phyloP scores from a whole-genome alignment of 2,888 invertebrate species.

The Stenolophus ochropezus region DNA sequence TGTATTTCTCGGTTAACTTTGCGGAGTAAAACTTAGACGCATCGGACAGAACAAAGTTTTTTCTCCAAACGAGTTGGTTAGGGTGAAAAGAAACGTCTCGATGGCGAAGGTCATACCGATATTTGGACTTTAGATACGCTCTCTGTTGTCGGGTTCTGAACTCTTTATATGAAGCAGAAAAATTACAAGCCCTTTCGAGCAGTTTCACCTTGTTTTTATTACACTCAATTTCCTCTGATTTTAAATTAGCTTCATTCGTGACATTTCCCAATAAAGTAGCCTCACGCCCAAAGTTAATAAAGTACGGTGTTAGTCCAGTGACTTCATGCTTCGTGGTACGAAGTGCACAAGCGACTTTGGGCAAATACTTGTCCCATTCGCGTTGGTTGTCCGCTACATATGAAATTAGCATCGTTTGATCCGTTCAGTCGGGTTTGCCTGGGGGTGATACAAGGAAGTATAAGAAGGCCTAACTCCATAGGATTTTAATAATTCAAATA shows the following conservation, averaged over 20 bases:
- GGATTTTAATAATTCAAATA: background rate
- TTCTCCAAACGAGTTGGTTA: background rate
- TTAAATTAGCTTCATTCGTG: background rate
- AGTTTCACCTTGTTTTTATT: background rate
- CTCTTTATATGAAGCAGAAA: background rate
- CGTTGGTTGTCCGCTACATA: background rate
- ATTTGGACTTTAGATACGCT: background rate
- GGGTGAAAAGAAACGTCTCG: background rate
- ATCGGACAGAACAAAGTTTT: slow-evolving; percentile 7
- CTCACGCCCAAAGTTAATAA: background rate
- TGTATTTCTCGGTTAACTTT: background rate
- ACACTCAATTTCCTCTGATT: background rate
- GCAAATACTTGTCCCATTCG: background rate
- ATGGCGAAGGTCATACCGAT: background rate
- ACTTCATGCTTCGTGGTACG: background rate
- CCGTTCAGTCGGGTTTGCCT: slow-evolving; percentile 11
- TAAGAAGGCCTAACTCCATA: background rate
- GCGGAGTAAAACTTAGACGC: background rate
- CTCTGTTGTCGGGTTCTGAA: background rate
- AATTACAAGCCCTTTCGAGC: background rate
- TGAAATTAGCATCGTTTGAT: background rate
- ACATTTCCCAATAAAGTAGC: background rate
- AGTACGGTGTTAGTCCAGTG: background rate
- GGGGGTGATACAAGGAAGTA: slow-evolving; percentile 5
- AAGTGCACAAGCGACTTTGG: background rate